A percentile compares a stretch with the other conserved stretches of the same genome.
phyloP scores from a whole-genome alignment of 2,113 vertebrate species.

The Balaenoptera acutorostrata region DNA sequence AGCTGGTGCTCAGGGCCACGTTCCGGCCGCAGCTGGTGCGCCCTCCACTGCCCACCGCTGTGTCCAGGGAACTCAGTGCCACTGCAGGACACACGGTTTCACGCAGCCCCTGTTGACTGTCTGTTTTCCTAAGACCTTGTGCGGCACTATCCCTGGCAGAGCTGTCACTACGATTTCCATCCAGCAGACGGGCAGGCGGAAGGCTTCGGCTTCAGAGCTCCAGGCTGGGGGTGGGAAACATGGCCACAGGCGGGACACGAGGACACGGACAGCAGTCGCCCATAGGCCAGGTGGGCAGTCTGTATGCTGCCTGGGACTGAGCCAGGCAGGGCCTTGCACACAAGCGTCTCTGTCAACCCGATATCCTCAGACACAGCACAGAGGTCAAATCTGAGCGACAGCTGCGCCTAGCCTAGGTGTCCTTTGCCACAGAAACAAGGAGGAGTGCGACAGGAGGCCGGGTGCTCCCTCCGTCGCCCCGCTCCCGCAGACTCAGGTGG shows the following conservation, averaged over 20 bases:
- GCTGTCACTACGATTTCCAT: not conserved
- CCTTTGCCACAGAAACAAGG: not conserved
- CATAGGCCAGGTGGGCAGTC: accelerated
- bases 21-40: too few relatives aligned
- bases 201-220: not conserved
- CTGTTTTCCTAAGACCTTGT: not conserved
- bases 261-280: too few relatives aligned
- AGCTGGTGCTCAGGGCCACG: too few relatives aligned
- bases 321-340: too few relatives aligned
- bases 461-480: too few relatives aligned
- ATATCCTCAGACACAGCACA: not conserved
- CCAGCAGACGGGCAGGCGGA: not conserved
- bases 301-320: too few relatives aligned
- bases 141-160: not conserved
- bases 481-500: not conserved
- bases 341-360: too few relatives aligned
- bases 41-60: not conserved
- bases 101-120: not conserved
- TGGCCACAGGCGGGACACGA: not conserved
- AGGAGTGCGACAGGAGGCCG: not conserved
- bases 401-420: not conserved
- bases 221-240: not conserved
- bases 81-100: not conserved
- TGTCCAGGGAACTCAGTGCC: not conserved
- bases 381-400: not conserved